Evolutionary conservation across 2,888 invertebrate genomes (phyloP).

Genomic region (Zele albiditarsus): DNA sequence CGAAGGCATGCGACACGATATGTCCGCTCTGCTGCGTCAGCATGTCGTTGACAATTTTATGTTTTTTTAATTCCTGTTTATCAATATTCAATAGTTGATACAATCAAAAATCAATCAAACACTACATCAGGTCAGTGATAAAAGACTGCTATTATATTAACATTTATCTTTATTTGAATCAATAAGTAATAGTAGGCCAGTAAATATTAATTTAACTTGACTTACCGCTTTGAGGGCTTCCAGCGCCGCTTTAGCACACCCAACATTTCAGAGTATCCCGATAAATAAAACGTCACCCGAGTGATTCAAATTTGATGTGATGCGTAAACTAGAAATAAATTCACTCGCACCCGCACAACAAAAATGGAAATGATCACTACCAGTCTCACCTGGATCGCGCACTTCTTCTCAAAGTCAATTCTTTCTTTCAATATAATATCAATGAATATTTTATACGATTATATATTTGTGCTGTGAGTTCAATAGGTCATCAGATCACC

Average conservation of each 20-base stretch:
- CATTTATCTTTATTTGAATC: neutral
- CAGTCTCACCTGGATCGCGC: slow-evolving; percentile 40
- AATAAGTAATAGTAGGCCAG: slow-evolving; percentile 9
- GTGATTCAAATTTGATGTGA: slow-evolving; percentile 42
- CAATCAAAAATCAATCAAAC: neutral
- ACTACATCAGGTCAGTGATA: no score
- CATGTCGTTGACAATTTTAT: slow-evolving; percentile 1
- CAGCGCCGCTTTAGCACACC: slow-evolving; percentile 70
- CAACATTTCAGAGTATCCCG: slow-evolving; percentile 62
- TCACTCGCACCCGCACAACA: slow-evolving; percentile 44
- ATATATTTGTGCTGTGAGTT: neutral
- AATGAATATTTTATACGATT: no score
- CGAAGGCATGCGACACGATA: neutral
- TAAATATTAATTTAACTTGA: slow-evolving; percentile 10
- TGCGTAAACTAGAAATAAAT: slow-evolving; percentile 53
- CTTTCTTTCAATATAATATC: neutral
- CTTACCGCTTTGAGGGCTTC: slow-evolving; percentile 69
- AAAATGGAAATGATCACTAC: slow-evolving; percentile 43
- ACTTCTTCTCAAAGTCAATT: slow-evolving; percentile 37
- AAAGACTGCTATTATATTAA: no score
- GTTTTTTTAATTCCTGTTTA: neutral
- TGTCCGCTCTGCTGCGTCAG: slow-evolving; percentile 18
- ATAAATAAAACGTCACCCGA: slow-evolving; percentile 32
- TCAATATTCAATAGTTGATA: slow-evolving; percentile 5
- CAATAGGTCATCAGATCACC: slow-evolving; percentile 9